These are phyloP conservation scores for Oxyruncus cristatus DNA, from an alignment of 2,113 vertebrate species.

Conservation along the genomic window DNA sequence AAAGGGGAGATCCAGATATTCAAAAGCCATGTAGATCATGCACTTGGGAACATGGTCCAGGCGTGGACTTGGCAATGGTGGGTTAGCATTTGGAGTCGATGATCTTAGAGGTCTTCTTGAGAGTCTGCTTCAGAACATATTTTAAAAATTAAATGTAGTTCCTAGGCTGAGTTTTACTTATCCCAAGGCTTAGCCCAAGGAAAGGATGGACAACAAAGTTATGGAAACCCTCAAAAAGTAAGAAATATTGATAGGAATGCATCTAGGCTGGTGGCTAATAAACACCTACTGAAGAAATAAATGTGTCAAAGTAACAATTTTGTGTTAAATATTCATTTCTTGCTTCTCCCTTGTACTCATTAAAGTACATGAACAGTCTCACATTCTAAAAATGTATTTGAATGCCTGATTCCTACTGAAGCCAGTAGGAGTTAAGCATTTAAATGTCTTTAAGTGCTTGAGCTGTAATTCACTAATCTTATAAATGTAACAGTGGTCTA, in stretches of 20 bases:
- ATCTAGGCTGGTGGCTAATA: background rate
- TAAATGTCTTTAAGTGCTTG: background rate
- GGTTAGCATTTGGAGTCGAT: background rate
- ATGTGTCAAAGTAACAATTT: background rate
- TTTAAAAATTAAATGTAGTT: background rate
- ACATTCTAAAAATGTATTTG: background rate
- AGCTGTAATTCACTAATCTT: background rate
- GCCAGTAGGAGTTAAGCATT: background rate
- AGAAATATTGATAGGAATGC: background rate
- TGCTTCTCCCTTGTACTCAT: background rate
- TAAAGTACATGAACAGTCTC: background rate
- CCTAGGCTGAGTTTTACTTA: background rate
- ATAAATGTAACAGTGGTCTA: background rate
- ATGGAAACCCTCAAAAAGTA: background rate
- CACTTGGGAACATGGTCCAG: background rate
- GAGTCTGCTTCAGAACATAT: background rate
- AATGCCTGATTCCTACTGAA: background rate
- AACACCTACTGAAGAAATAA: background rate
- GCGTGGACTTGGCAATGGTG: background rate
- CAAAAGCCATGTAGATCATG: background rate
- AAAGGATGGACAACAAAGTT: background rate
- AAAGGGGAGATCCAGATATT: background rate
- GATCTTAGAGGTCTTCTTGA: background rate
- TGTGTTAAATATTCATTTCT: background rate
- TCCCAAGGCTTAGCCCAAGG: background rate